Evolutionary conservation across 2,113 vertebrate species (phyloP).

Genomic region (Brienomyrus longianalis): DNA sequence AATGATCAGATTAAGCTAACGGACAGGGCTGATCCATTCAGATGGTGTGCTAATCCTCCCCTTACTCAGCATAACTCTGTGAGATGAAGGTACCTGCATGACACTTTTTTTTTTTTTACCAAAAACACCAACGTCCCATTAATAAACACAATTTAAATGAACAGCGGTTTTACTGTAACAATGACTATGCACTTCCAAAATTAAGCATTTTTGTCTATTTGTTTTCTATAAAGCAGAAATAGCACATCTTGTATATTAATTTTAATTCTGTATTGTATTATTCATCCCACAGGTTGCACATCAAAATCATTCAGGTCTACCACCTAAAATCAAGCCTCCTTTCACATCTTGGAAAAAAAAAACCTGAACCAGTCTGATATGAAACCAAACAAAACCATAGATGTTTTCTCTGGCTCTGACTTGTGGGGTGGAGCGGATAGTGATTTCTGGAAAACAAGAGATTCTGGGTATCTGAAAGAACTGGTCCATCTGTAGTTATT

Average conservation of each 20-base stretch:
- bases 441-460: not conserved
- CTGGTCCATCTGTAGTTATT: not conserved
- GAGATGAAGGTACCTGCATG: not conserved
- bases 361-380: conserved; percentile 22
- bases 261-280: conserved; percentile 26
- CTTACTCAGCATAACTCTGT: not conserved
- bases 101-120: not conserved
- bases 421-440: not conserved
- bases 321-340: conserved; percentile 40
- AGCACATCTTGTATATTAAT: conserved; percentile 3
- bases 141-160: not conserved
- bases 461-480: not conserved
- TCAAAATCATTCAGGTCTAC: conserved; percentile 41
- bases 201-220: not conserved
- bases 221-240: not conserved
- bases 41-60: not conserved
- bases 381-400: conserved; percentile 27
- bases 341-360: conserved; percentile 38
- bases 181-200: not conserved
- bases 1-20: not conserved
- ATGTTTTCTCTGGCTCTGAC: conserved; percentile 13
- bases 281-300: conserved; percentile 46
- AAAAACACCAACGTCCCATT: not conserved
- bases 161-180: not conserved
- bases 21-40: not conserved